Conservation (phyloP, 2,797 vertebrate species). For the Alosa sapidissima region DNA sequence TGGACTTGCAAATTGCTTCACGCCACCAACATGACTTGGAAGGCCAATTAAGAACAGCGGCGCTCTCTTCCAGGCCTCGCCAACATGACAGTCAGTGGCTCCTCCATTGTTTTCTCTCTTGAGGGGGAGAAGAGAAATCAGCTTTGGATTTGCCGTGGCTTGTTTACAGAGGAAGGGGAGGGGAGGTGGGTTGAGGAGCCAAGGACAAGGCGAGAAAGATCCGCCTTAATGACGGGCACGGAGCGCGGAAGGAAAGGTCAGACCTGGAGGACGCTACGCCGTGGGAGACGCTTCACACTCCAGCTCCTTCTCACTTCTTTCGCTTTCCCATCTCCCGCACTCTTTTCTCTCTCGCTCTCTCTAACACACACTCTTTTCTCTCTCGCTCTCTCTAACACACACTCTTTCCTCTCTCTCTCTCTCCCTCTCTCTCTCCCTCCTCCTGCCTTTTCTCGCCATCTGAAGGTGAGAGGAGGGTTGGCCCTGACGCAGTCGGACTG, state of each 20-base stretch:
- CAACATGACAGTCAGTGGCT: background rate
- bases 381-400: background rate
- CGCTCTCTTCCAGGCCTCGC: background rate
- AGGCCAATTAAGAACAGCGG: constrained; percentile 1
- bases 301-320: background rate
- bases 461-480: background rate
- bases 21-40: constrained; percentile 18
- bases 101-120: background rate
- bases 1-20: constrained; percentile 44
- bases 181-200: background rate
- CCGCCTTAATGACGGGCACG: constrained; percentile 15
- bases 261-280: background rate
- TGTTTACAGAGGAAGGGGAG: background rate
- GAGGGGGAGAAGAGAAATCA: background rate
- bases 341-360: background rate
- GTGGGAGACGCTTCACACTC: constrained; percentile 6
- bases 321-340: background rate
- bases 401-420: background rate
- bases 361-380: no score
- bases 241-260: constrained; percentile 15
- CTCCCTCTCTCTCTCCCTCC: background rate
- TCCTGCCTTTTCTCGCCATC: background rate
- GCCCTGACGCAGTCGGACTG: background rate
- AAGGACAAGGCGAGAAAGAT: constrained; percentile 8
- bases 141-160: background rate